phyloP scores from a whole-genome alignment of 2,888 invertebrate species.

The Thysanoteuthis rhombus region DNA sequence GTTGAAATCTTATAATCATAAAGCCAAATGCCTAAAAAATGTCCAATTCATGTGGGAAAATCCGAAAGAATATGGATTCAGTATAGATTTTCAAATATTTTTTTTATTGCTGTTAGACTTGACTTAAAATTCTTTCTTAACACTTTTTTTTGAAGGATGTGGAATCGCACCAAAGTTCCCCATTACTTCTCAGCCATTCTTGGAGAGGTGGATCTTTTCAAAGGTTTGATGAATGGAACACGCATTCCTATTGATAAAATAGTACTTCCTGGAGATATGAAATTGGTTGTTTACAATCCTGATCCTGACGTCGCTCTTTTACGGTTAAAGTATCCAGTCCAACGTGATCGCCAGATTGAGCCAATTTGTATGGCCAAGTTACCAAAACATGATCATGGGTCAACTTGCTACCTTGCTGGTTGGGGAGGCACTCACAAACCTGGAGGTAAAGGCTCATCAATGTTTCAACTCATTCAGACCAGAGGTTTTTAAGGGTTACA shows the following conservation, averaged over 20 bases:
- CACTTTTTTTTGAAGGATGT: neutral
- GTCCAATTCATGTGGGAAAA: no score
- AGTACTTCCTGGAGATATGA: constrained; percentile 43
- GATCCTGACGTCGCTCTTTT: constrained; percentile 55
- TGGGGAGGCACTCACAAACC: constrained; percentile 52
- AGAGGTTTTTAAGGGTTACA: no score
- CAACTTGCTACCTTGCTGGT: constrained; percentile 51
- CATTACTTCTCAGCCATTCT: constrained; percentile 26
- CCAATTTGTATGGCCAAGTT: constrained; percentile 50
- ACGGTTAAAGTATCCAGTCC: constrained; percentile 43
- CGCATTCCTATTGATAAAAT: constrained; percentile 31
- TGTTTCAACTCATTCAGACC: no score
- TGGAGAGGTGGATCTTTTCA: constrained; percentile 27
- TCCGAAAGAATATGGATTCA: no score
- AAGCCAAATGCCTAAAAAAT: no score
- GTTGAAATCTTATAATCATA: no score
- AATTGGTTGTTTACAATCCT: constrained; percentile 39
- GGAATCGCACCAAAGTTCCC: constrained; percentile 31
- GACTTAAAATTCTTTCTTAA: neutral
- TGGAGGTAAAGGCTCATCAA: constrained; percentile 43
- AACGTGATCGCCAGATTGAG: constrained; percentile 46
- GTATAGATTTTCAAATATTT: no score
- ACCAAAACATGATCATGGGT: constrained; percentile 34
- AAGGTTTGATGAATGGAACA: constrained; percentile 23
- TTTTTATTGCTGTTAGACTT: no score